phyloP scores from a whole-genome alignment of 2,888 invertebrate genomes.

The Lathronympha strigana region DNA sequence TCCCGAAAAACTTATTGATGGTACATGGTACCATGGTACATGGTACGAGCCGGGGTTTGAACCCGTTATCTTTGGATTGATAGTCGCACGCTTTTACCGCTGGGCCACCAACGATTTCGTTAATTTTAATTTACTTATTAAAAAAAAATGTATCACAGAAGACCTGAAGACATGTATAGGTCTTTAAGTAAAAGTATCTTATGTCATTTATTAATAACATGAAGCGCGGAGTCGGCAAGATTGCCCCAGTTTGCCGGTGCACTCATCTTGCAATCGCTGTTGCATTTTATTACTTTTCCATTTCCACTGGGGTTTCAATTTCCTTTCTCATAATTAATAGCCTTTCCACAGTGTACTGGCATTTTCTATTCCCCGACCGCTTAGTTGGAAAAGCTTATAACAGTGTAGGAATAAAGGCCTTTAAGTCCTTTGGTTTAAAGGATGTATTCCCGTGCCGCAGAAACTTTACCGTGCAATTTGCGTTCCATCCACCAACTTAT shows the following conservation, averaged over 20 bases:
- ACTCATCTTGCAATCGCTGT: slow-evolving; percentile 81
- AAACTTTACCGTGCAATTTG: slow-evolving; percentile 76
- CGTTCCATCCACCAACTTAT: slow-evolving; percentile 62
- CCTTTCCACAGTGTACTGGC: slow-evolving; percentile 75
- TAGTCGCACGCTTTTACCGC: no score
- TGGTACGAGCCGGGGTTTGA: no score
- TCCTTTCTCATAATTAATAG: slow-evolving; percentile 83
- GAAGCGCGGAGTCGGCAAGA: slow-evolving; percentile 47
- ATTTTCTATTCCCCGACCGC: slow-evolving; percentile 71
- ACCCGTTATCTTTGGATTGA: no score
- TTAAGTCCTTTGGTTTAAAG: slow-evolving; percentile 3
- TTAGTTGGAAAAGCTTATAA: slow-evolving; percentile 4
- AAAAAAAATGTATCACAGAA: no score
- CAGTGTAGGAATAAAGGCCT: no score
- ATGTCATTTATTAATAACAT: slow-evolving; percentile 41
- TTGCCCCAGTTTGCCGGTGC: slow-evolving; percentile 56
- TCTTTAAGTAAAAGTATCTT: slow-evolving; percentile 22
- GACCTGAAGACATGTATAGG: no score
- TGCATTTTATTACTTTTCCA: slow-evolving; percentile 84
- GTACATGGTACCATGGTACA: no score
- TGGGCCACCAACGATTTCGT: no score
- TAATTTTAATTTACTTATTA: no score
- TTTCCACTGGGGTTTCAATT: slow-evolving; percentile 83
- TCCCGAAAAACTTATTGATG: no score
- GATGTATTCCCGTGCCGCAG: slow-evolving; percentile 64